Base-by-base conservation (phyloP, 2,797 vertebrate genomes). In the Fundulus diaphanus region DNA sequence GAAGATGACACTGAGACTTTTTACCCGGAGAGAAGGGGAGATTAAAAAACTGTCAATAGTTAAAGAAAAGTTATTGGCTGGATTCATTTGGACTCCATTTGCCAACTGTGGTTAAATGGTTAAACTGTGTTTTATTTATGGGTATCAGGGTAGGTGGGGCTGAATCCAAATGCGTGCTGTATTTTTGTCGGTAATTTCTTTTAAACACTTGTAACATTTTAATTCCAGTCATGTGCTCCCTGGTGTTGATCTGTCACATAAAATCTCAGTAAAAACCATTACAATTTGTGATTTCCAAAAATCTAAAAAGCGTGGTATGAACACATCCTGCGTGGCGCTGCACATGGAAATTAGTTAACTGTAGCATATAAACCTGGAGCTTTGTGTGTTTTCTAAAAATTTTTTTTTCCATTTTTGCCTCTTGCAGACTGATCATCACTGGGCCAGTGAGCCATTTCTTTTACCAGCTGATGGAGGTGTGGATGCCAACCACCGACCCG, bases 371-470 rank as follows among this genome's bases (percentile, higher is more conserved):
- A 27, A 40, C 11, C 22, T 2, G 1, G 31, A 35, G 68, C 24
- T 69, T 13, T n/a, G 5, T 59, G 24, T 40, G n/a, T n/a, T n/a
- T n/a, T n/a, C n/a, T n/a, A n/a, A n/a, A n/a, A n/a, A n/a, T n/a
- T n/a, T n/a, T n/a, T n/a, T 22, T 35, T 18, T 54, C 54, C 9
- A 13, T 35, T 52, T 29, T 52, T 61, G 12, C 68, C 16, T 70
- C 3, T 80, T 85, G 22, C 88, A 98, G 96, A 31, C 89, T 97
- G 70, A 88, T 96, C 13, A 85, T 97, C 76, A 97, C 97, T 11
- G 97, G 97, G 31, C 97, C 96, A 0, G 81, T 97, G 78, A 97
- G 96, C 81, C 97, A 98, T 87, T 95, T 90, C 87, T 96, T 97
- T 82, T 97, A 97, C 92, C 94, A 96, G 76, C 92, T 96, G 80